These are phyloP conservation scores for Poeciliopsis gracilis DNA, from an alignment of 2,797 vertebrate species.

Conservation along the genomic window DNA sequence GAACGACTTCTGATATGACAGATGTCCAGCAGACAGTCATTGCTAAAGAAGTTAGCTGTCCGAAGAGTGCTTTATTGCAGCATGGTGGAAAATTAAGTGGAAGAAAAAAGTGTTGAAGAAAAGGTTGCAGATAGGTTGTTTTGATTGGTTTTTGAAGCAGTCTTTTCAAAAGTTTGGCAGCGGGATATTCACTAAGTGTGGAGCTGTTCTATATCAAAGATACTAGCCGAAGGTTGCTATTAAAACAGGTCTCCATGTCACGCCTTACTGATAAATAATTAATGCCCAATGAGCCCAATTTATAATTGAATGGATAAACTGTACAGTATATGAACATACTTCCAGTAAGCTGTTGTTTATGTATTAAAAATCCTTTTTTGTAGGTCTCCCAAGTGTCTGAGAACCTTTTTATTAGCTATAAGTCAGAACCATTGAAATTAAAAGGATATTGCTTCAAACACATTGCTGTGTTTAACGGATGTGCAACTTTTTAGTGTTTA, in stretches of 20 bases:
- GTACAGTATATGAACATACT: neutral
- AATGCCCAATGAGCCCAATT: neutral
- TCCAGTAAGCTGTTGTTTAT: neutral
- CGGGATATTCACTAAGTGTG: neutral
- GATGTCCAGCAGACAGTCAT: neutral
- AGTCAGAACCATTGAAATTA: neutral
- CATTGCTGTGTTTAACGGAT: neutral
- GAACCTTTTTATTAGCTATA: neutral
- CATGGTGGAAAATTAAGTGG: neutral
- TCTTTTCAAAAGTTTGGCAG: neutral
- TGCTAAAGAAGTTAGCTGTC: neutral
- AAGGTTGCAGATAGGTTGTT: neutral
- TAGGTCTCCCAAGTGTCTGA: neutral
- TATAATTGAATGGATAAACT: neutral
- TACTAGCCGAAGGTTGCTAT: neutral
- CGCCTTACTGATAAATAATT: neutral
- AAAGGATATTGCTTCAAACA: neutral
- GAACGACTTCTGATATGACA: neutral
- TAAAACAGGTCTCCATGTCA: neutral
- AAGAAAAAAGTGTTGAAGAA: neutral
- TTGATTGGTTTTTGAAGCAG: neutral
- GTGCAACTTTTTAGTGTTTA: neutral
- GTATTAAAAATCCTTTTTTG: neutral
- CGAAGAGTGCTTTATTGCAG: neutral
- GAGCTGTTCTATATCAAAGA: neutral